Evolutionary conservation across 2,797 vertebrate genomes (phyloP), one percentile per base, ranked within the genome.

Genomic region (Somateria mollissima): DNA sequence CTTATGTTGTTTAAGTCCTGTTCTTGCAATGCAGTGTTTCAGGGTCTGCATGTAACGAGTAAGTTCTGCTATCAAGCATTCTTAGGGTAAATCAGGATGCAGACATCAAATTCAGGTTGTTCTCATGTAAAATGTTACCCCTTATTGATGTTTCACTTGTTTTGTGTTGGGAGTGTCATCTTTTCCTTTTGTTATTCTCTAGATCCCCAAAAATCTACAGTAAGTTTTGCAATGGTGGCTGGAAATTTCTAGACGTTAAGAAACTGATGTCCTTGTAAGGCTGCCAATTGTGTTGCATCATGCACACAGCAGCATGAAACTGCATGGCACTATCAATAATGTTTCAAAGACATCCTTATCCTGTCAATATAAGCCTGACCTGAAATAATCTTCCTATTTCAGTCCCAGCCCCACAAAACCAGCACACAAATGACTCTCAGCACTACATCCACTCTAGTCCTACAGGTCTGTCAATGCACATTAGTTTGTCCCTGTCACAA

Each of bases 191-290:
- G 49, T 75, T 87, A 21, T 74, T 70, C 72, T 95, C 72, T 92
- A 78, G 65, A 77, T 47, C 77, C 39, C 39, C 14, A 5, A 87
- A 93, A 80, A 72, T 72, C 76, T 93, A 89, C 84, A 82, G 17
- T 27, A 88, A 82, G 69, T 93, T 94, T 94, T 96, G 94, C 91
- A 96, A 97, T 1, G 65, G 64, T 74, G 51, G 79, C 25, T 96
- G 84, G 91, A 95, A 94, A 91, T 95, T 95, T 93, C 93, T 88
- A 95, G 87, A 83, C 37, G n/a, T 97, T 94, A 97, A 96, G 96
- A 96, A 97, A 97, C 39, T 83, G 43, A 72, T 94, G 95, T 96
- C 96, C 96, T 97, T 97, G 96, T 95, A 89, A 95, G 81, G 62
- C 61, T 96, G 97, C 97, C 97, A 97, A 88, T 34, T 62, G 66